Percentiles rank a stretch among this genome's conserved stretches.
These are phyloP conservation scores for Apaloderma vittatum DNA, from an alignment of 2,113 vertebrate species.

Conservation along the genomic window DNA sequence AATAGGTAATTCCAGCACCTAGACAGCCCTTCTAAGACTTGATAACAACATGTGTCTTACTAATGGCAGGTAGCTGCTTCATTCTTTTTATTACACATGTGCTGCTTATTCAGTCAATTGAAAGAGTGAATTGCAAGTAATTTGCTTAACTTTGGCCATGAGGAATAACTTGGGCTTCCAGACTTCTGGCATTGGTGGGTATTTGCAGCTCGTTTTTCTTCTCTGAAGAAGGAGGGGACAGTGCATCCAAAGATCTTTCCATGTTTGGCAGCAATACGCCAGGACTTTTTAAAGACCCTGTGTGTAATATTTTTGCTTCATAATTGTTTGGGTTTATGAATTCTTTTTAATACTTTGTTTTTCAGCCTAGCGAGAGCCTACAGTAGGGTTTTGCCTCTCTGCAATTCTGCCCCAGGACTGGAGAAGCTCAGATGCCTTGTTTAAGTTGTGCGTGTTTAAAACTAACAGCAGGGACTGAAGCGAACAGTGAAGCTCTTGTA, in stretches of 20 bases:
- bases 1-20: not conserved
- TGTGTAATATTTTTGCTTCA: constrained; percentile 39
- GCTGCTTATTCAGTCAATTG: constrained; percentile 6
- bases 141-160: constrained; percentile 50
- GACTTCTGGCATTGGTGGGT: constrained; percentile 48
- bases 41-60: not conserved
- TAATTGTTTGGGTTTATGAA: constrained; percentile 46
- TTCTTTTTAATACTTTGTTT: constrained; percentile 28
- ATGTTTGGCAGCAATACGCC: constrained; percentile 39
- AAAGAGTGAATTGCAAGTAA: not conserved
- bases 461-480: constrained; percentile 60
- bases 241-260: constrained; percentile 47
- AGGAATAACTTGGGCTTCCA: constrained; percentile 58
- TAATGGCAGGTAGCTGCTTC: constrained; percentile 2
- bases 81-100: not conserved
- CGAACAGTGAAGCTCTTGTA: constrained; percentile 70
- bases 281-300: constrained; percentile 24
- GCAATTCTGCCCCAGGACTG: constrained; percentile 14
- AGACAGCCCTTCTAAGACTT: not conserved
- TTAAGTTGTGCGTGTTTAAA: constrained; percentile 60
- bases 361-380: constrained; percentile 4
- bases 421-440: constrained; percentile 69
- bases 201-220: constrained; percentile 61
- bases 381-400: constrained; percentile 36
- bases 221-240: constrained; percentile 39